Conservation (phyloP, 2,113 vertebrate genomes). For the Psephotus haematonotus region DNA sequence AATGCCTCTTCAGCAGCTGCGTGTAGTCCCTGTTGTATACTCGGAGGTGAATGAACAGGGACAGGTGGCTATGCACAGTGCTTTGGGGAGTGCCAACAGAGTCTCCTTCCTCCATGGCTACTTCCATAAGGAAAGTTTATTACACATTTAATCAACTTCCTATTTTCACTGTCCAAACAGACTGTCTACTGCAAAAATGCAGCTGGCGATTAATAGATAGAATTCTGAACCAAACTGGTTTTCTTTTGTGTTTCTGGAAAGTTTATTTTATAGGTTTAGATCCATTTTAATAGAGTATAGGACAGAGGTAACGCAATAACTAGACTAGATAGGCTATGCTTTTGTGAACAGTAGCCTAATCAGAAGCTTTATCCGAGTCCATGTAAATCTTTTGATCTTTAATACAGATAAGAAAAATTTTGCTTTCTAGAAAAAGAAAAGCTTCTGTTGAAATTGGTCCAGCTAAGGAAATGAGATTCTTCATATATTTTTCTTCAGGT, state of each 20-base stretch:
- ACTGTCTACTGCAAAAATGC: neutral
- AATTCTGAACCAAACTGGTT: neutral
- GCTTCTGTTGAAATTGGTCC: neutral
- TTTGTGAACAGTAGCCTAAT: neutral
- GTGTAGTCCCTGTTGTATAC: neutral
- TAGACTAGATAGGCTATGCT: neutral
- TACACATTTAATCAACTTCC: neutral
- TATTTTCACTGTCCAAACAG: neutral
- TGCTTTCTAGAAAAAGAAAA: neutral
- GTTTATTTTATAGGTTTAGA: neutral
- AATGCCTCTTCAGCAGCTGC: neutral
- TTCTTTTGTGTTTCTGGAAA: neutral
- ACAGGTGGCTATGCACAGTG: fast-evolving
- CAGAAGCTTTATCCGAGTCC: neutral
- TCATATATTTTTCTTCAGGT: neutral
- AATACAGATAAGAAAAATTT: neutral
- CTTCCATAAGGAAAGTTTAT: neutral
- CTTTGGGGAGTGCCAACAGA: neutral
- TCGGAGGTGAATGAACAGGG: neutral
- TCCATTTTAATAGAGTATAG: neutral
- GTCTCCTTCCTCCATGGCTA: neutral
- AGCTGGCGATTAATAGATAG: neutral
- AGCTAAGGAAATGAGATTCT: neutral
- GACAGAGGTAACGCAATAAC: neutral
- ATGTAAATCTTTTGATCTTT: neutral